Evolutionary conservation across 2,113 vertebrate species (phyloP).

Genomic region (Phrynosoma platyrhinos): DNA sequence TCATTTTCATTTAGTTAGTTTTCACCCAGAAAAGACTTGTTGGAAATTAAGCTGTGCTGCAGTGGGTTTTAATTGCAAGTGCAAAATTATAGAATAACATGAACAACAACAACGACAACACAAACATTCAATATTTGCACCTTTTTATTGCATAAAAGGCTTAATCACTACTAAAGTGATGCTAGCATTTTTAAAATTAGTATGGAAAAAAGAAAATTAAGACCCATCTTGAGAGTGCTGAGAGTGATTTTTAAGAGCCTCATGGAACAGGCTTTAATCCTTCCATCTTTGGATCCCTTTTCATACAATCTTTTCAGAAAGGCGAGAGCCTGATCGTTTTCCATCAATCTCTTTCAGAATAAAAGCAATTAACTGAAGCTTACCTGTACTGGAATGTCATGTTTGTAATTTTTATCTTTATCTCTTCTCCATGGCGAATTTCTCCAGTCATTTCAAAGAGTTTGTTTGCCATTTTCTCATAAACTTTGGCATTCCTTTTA

Average conservation of each 20-base stretch:
- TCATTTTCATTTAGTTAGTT: not conserved
- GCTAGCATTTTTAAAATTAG: constrained; percentile 61
- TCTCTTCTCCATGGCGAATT: constrained; percentile 95
- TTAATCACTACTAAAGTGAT: constrained; percentile 60
- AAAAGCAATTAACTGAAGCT: constrained; percentile 78
- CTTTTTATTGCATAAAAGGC: constrained; percentile 53
- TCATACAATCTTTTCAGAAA: constrained; percentile 67
- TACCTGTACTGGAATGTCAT: constrained; percentile 99
- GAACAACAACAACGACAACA: constrained; percentile 41
- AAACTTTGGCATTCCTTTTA: constrained; percentile 97
- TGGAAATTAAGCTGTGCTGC: constrained; percentile 61
- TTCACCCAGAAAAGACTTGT: constrained; percentile 27
- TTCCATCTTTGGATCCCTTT: constrained; percentile 69
- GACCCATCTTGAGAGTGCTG: constrained; percentile 64
- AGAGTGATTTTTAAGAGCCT: constrained; percentile 75
- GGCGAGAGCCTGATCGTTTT: constrained; percentile 55
- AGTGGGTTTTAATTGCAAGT: constrained; percentile 53
- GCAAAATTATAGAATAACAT: constrained; percentile 55
- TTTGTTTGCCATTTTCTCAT: constrained; percentile 98
- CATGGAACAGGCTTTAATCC: constrained; percentile 73
- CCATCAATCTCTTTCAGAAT: constrained; percentile 71
- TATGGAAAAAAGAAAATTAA: constrained; percentile 52
- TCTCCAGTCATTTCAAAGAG: constrained; percentile 96
- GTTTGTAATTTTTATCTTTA: constrained; percentile 99
- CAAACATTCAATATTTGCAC: constrained; percentile 48